A percentile compares a stretch with the other conserved stretches of the same genome.
These are phyloP conservation scores for Odontamblyopus lacepedii DNA, from an alignment of 2,797 vertebrate species.

Conservation along the genomic window DNA sequence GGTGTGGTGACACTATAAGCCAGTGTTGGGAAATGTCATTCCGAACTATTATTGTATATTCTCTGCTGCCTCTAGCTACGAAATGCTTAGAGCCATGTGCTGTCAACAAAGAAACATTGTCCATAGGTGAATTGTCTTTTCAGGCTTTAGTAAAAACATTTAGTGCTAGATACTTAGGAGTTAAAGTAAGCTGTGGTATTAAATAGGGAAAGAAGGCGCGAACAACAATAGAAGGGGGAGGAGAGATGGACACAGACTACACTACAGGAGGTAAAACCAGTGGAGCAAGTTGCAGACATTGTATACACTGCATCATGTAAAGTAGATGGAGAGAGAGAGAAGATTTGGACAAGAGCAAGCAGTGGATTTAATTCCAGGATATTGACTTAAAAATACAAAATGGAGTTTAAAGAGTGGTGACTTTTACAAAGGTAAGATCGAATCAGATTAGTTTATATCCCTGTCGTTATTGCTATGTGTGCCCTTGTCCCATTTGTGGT, in stretches of 20 bases:
- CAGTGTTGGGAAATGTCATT: slow-evolving; percentile 24
- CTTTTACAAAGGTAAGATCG: slow-evolving; percentile 49
- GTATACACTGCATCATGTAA: slow-evolving; percentile 71
- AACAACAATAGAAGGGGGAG: slow-evolving; percentile 69
- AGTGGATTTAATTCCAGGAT: slow-evolving; percentile 49
- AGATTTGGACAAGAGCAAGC: slow-evolving; percentile 23
- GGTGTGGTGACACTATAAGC: slow-evolving; percentile 29
- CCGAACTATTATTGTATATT: slow-evolving; percentile 18
- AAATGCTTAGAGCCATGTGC: slow-evolving; percentile 41
- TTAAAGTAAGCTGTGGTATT: slow-evolving; percentile 70
- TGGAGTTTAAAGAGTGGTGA: slow-evolving; percentile 16
- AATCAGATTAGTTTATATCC: not conserved
- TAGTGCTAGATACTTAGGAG: slow-evolving; percentile 44
- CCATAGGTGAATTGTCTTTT: slow-evolving; percentile 9
- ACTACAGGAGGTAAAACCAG: slow-evolving; percentile 72
- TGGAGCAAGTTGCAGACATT: slow-evolving; percentile 74
- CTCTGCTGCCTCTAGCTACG: slow-evolving; percentile 40
- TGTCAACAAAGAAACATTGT: slow-evolving; percentile 20
- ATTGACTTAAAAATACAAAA: slow-evolving; percentile 15
- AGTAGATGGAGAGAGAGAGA: slow-evolving; percentile 64
- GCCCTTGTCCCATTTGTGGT: slow-evolving; percentile 9
- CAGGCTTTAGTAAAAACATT: slow-evolving; percentile 28
- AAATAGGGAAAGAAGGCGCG: slow-evolving; percentile 57
- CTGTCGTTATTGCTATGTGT: not conserved
- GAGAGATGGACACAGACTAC: slow-evolving; percentile 50